Evolutionary conservation across 1,140 invertebrate genomes (phyloP).

Genomic region (Antheraea pernyi): DNA sequence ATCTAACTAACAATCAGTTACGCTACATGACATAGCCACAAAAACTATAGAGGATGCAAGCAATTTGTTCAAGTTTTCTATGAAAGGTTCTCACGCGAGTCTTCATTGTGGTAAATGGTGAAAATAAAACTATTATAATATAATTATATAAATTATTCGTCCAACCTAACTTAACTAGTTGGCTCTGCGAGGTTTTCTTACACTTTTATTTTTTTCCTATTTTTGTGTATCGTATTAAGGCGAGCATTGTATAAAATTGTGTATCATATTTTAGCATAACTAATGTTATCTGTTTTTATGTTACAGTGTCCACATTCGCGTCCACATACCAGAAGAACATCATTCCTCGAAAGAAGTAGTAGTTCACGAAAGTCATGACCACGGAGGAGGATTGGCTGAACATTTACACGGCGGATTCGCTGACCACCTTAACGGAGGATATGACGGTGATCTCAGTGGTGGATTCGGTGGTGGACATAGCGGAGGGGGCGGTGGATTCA

Average conservation of each 20-base stretch:
- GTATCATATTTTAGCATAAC: too few species aligned
- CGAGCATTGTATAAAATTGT: not conserved
- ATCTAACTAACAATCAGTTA: conserved; percentile 22
- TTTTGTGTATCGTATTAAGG: conserved; percentile 2
- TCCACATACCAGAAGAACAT: conserved; percentile 65
- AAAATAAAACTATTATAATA: conserved; percentile 62
- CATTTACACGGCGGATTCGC: conserved; percentile 30
- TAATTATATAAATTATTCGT: conserved; percentile 26
- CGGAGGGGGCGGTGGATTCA: conserved; percentile 33
- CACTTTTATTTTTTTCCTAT: conserved; percentile 1
- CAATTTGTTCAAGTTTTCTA: conserved; percentile 58
- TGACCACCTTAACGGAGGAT: conserved; percentile 26
- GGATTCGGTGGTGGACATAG: conserved; percentile 18
- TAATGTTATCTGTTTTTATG: conserved; percentile 22
- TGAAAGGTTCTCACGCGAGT: conserved; percentile 62
- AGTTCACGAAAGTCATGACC: conserved; percentile 43
- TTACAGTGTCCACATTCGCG: conserved; percentile 68
- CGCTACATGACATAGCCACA: conserved; percentile 32
- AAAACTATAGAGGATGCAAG: conserved; percentile 37
- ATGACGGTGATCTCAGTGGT: conserved; percentile 38
- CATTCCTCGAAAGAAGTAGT: conserved; percentile 63
- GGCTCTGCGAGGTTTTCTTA: conserved; percentile 44
- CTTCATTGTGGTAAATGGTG: conserved; percentile 66
- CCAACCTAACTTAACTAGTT: conserved; percentile 37
- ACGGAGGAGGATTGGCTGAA: conserved; percentile 30